Evolutionary conservation across 2,113 vertebrate genomes (phyloP).

Genomic region (Pitta sordida): DNA sequence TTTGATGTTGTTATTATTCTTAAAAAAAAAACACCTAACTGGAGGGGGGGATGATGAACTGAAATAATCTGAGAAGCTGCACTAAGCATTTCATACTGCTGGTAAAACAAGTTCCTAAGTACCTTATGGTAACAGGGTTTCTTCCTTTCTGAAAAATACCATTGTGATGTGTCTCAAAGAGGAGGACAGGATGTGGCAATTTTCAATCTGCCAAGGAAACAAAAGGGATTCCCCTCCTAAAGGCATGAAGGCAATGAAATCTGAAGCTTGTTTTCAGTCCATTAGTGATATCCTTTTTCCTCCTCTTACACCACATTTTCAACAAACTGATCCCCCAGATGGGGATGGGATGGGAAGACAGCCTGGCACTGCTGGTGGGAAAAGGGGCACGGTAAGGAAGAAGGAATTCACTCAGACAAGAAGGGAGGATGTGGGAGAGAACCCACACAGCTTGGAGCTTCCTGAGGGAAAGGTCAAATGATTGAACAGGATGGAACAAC

Average conservation of each 20-base stretch:
- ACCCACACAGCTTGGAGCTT: not conserved
- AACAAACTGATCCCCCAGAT: not conserved
- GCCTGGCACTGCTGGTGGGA: not conserved
- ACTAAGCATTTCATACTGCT: not conserved
- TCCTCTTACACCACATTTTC: not conserved
- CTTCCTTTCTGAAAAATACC: not conserved
- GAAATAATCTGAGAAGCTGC: not conserved
- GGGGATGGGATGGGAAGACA: not conserved
- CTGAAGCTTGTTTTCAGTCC: not conserved
- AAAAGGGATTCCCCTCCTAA: not conserved
- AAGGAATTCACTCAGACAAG: not conserved
- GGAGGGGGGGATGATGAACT: not conserved
- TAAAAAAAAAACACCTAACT: not conserved
- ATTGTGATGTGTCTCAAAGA: not conserved
- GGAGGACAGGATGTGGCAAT: not conserved
- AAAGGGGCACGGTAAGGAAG: not conserved
- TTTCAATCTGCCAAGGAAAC: not conserved
- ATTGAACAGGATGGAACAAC: not conserved
- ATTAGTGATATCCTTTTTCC: not conserved
- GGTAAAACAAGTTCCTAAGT: conserved; percentile 8
- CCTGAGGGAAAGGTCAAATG: not conserved
- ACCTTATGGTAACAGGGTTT: not conserved
- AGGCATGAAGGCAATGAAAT: not conserved
- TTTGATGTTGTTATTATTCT: not conserved
- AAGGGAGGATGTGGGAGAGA: not conserved